A percentile compares a stretch with the other conserved stretches of the same genome.
phyloP scores from a whole-genome alignment of 2,113 vertebrate genomes.

The Clupea harengus region DNA sequence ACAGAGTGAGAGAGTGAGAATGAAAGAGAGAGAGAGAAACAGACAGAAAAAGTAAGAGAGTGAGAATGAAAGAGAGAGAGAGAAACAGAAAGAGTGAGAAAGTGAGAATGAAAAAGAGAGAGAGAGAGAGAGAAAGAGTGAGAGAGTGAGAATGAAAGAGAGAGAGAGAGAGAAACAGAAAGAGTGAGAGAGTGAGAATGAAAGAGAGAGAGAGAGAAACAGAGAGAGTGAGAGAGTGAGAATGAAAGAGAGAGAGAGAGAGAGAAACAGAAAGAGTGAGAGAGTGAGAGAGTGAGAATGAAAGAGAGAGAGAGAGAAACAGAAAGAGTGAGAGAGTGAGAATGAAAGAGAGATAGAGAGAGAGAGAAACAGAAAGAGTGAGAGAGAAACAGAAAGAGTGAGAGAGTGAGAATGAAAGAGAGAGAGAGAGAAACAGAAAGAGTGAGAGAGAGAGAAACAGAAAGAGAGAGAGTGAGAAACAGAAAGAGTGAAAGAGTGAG shows the following conservation, averaged over 20 bases:
- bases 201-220: not conserved
- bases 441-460: not conserved
- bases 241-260: not conserved
- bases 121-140: not conserved
- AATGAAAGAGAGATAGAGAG: not conserved
- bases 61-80: not conserved
- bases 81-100: not conserved
- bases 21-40: not conserved
- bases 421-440: constrained; percentile 18
- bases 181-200: not conserved
- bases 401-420: not conserved
- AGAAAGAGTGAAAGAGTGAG: not conserved
- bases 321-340: not conserved
- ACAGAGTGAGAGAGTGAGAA: not conserved
- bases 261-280: constrained; percentile 19
- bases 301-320: not conserved
- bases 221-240: not conserved
- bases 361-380: not conserved
- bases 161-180: constrained; percentile 16
- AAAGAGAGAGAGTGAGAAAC: not conserved
- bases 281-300: too few relatives aligned
- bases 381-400: constrained; percentile 1
- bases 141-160: not conserved
- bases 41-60: too few relatives aligned
- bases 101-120: too few relatives aligned